Evolutionary conservation across 2,888 invertebrate species (phyloP), one percentile per base, ranked within the genome.

Genomic region (Tanypteryx hageni): DNA sequence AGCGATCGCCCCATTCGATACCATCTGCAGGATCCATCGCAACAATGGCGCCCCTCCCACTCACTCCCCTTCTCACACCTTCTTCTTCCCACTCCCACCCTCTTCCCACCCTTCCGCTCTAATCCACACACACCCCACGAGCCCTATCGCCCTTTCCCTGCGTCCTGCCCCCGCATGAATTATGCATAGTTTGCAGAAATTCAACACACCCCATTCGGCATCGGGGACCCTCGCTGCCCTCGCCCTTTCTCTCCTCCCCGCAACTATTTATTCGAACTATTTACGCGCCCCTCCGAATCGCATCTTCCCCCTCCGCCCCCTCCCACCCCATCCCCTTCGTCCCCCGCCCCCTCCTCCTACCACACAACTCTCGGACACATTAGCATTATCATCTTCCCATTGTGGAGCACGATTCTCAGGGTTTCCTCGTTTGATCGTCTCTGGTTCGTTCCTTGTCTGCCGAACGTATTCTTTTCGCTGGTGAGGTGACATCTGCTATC

Each of bases 381-480:
- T 89, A 89, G 89, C 89, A 89, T 89, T 89, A 89, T 89, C 89
- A 89, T 89, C 89, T 89, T 89, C 89, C 89, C 89, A 89, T 89
- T 89, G 89, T 89, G 89, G 89, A 44, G 64, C 61, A 44, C 89
- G 64, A n/a, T 89, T 64, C 64, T 64, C 89, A n/a, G n/a, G 13
- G 61, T 64, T 44, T 18, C 31, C 44, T 64, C 61, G 44, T 61
- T 44, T 9, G 61, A 31, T 68, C 89, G 56, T n/a, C 64, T 11
- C 64, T n/a, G 5, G 18, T n/a, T n/a, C 64, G 4, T 14, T 82
- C 0, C 56, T 31, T 22, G 68, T 68, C 68, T 68, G 22, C 10
- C 10, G 22, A 14, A 11, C 22, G 76, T n/a, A 22, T 76, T 11
- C 76, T 76, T 76, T 76, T 76, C 27, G 22, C 76, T 27, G 27